phyloP scores from a whole-genome alignment of 2,888 invertebrate genomes.

The Criorhina ranunculi region DNA sequence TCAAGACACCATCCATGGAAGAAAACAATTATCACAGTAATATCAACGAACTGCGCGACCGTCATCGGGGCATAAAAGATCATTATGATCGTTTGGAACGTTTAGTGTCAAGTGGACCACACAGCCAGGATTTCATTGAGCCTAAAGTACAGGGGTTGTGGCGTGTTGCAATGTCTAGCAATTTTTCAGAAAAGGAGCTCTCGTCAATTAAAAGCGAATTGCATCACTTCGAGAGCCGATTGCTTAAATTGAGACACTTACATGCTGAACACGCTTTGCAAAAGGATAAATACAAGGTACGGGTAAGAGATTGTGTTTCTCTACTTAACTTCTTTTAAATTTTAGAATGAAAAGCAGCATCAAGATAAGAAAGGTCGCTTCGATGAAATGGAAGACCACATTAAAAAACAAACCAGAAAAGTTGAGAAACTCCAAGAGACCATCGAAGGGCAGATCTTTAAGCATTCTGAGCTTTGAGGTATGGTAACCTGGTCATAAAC shows the following conservation, averaged over 20 bases:
- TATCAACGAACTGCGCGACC: slow-evolving; percentile 89
- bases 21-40: slow-evolving; percentile 87
- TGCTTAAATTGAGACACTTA: slow-evolving; percentile 92
- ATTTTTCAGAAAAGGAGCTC: slow-evolving; percentile 93
- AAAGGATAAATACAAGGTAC: slow-evolving; percentile 88
- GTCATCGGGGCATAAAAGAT: slow-evolving; percentile 90
- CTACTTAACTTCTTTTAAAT: not conserved
- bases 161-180: slow-evolving; percentile 91
- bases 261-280: slow-evolving; percentile 92
- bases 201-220: slow-evolving; percentile 94
- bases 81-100: slow-evolving; percentile 91
- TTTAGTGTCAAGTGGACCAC: slow-evolving; percentile 90
- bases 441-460: slow-evolving; percentile 91
- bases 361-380: slow-evolving; percentile 88
- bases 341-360: slow-evolving; percentile 85
- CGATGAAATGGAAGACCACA: slow-evolving; percentile 89
- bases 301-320: not conserved
- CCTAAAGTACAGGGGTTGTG: slow-evolving; percentile 96
- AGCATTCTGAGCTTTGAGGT: slow-evolving; percentile 90
- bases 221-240: slow-evolving; percentile 90
- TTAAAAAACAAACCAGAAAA: slow-evolving; percentile 93
- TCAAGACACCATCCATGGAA: slow-evolving; percentile 84
- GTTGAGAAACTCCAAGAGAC: slow-evolving; percentile 94
- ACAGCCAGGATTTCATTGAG: slow-evolving; percentile 94
- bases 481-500: slow-evolving; percentile 18